Evolutionary conservation across 2,888 invertebrate species (phyloP).

Genomic region (Metopia argyrocephala): DNA sequence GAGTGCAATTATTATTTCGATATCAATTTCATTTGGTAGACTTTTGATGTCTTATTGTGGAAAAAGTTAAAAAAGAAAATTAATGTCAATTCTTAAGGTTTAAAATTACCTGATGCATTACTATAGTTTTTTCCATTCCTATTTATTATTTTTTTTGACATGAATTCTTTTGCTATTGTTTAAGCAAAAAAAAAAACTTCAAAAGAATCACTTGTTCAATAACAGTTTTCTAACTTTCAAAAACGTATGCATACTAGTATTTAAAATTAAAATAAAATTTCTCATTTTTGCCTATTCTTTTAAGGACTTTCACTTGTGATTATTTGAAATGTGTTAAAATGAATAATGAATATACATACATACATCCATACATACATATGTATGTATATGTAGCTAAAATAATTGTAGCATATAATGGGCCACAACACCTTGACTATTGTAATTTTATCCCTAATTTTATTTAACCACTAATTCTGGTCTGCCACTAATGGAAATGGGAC

Average conservation of each 20-base stretch:
- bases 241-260: too few relatives aligned
- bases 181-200: background rate
- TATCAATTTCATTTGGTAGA: constrained; percentile 35
- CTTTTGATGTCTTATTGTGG: background rate
- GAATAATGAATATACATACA: too few relatives aligned
- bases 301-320: too few relatives aligned
- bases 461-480: constrained; percentile 7
- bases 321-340: too few relatives aligned
- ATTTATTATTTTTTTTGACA: background rate
- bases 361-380: too few relatives aligned
- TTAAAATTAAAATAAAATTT: too few relatives aligned
- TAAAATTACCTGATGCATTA: constrained; percentile 29
- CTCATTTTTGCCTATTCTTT: too few relatives aligned
- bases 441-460: background rate
- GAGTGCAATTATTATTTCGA: constrained; percentile 5
- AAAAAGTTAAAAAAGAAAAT: background rate
- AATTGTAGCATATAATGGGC: too few relatives aligned
- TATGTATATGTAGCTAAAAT: too few relatives aligned
- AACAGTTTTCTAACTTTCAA: background rate
- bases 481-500: too few relatives aligned
- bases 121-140: constrained; percentile 1
- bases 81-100: constrained; percentile 21
- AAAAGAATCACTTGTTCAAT: constrained; percentile 22
- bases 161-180: background rate
- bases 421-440: too few relatives aligned